A percentile compares a stretch with the other conserved stretches of the same genome.
These are phyloP conservation scores for Nothocercus julius DNA, from an alignment of 2,113 vertebrate genomes.

Conservation along the genomic window DNA sequence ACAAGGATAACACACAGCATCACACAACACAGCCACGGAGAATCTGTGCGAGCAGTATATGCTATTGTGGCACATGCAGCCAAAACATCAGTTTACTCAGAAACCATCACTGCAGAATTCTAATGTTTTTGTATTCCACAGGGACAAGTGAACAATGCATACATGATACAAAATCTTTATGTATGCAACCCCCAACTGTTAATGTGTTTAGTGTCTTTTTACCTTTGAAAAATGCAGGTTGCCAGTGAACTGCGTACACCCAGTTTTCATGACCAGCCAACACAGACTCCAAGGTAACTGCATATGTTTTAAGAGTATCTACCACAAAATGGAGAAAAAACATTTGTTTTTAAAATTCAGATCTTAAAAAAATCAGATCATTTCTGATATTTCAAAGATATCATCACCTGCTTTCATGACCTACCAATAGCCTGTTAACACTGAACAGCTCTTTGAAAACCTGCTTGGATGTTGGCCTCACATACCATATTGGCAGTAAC, in stretches of 20 bases:
- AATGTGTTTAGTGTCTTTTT: not conserved
- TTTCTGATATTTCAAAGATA: not conserved
- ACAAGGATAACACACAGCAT: not conserved
- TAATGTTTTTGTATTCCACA: not conserved
- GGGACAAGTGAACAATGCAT: not conserved
- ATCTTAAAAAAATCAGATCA: not conserved
- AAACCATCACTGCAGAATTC: not conserved
- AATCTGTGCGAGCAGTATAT: not conserved
- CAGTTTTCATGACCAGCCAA: conserved; percentile 95
- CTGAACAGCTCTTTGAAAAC: not conserved
- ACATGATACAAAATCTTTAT: not conserved
- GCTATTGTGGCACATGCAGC: not conserved
- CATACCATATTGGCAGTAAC: not conserved
- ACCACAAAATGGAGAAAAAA: conserved; percentile 58
- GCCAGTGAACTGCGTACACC: conserved; percentile 96
- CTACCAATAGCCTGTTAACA: not conserved
- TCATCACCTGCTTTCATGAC: not conserved
- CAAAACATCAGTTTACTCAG: not conserved
- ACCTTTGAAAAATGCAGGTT: conserved; percentile 87
- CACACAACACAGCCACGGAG: not conserved
- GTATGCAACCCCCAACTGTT: not conserved
- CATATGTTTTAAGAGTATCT: conserved; percentile 77
- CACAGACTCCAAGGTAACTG: conserved; percentile 90
- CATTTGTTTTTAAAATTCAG: conserved; percentile 15
- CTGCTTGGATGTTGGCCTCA: not conserved